Base-by-base conservation (phyloP, 2,888 invertebrate genomes). In the Dermolepida albohirtum region DNA sequence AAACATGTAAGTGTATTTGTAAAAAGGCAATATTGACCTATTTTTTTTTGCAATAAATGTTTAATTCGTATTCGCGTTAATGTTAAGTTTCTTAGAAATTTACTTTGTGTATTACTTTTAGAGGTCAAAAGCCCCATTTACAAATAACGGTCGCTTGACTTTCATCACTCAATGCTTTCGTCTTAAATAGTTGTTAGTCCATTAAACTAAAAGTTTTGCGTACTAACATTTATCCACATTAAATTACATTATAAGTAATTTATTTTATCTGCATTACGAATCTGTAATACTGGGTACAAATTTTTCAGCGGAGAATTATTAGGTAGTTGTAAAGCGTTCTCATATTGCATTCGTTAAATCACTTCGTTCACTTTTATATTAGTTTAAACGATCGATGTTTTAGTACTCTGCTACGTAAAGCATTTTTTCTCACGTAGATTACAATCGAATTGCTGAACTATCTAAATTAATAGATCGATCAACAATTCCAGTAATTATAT, bases 381-480 rank as follows among this genome's bases (percentile, higher is more conserved):
- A 34, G 34, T 59, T 10, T 17, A 43, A 43, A 57, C 41, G 44
- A 47, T 47, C 14, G 10, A 6, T 14, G 8, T 17, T 59, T 59
- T 47, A 44, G 55, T 59, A 47, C 2, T 17, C 11, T 14, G 16
- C 12, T 54, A 34, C 39, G 10, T 2, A 17, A 6, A 41, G 41
- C 17, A 12, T 12, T 47, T 62, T 39, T 62, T 49, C 34, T 62
- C 59, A 47, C 34, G 34, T 62, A 62, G 59, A 62, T 62, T 62
- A 62, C 47, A 49, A 62, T 62, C 59, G 59, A 47, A 62, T 62
- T 34, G 39, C 47, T 47, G 59, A 62, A 49, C 59, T 62, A 62
- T 62, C 59, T 47, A 62, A 62, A 62, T 62, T 62, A 62, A 62
- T 62, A 47, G 59, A 62, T 62, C 59, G 59, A 44, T 59, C 47